A percentile compares a stretch with the other conserved stretches of the same genome.
Evolutionary conservation across 2,113 vertebrate genomes (phyloP).

Genomic region (Dissostichus mawsoni): DNA sequence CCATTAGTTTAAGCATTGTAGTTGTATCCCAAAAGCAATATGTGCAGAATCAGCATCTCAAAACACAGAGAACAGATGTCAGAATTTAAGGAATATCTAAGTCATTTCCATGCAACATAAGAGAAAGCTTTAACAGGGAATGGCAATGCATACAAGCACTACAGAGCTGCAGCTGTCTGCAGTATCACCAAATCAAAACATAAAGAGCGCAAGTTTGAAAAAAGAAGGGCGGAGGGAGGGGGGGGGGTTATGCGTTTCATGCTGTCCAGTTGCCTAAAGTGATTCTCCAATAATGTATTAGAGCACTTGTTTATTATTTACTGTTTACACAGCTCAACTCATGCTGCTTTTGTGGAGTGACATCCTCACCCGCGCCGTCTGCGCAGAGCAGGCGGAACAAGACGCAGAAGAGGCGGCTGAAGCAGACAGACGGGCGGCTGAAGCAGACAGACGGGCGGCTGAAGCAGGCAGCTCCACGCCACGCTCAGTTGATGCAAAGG

Average conservation of each 20-base stretch:
- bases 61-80: slow-evolving; percentile 25
- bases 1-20: too few species aligned
- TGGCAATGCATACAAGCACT: not conserved
- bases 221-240: slow-evolving; percentile 18
- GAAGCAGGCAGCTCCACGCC: slow-evolving; percentile 64
- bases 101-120: slow-evolving; percentile 26
- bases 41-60: slow-evolving; percentile 12
- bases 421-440: slow-evolving; percentile 62
- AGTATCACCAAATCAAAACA: slow-evolving; percentile 64
- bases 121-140: slow-evolving; percentile 3
- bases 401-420: slow-evolving; percentile 57
- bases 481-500: slow-evolving; percentile 74
- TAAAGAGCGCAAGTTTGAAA: slow-evolving; percentile 67
- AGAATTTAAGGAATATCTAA: slow-evolving; percentile 25
- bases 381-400: slow-evolving; percentile 70
- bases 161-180: slow-evolving; percentile 36
- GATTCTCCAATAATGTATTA: slow-evolving; percentile 86
- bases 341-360: slow-evolving; percentile 78
- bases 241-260: slow-evolving; percentile 67
- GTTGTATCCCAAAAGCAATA: not conserved
- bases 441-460: slow-evolving; percentile 68
- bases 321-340: slow-evolving; percentile 83
- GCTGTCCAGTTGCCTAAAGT: slow-evolving; percentile 83
- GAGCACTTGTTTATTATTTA: slow-evolving; percentile 86
- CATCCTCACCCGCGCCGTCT: slow-evolving; percentile 71